These are phyloP conservation scores for Cichlasoma orientale DNA, from an alignment of 2,797 vertebrate species.

Conservation along the genomic window DNA sequence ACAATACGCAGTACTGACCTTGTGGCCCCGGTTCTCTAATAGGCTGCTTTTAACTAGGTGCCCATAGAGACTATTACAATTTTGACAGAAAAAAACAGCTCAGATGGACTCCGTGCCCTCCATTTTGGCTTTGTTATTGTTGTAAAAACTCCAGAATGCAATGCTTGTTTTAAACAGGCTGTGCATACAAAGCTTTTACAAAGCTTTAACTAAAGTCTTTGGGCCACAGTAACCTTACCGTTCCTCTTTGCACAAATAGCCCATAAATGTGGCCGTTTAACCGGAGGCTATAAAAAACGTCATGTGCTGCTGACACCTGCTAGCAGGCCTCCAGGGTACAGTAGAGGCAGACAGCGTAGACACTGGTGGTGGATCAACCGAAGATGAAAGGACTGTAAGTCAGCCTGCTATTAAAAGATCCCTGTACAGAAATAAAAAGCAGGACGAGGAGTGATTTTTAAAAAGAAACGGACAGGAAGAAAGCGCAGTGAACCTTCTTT, in stretches of 20 bases:
- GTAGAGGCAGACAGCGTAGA: conserved; percentile 7
- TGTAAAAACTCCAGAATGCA: conserved; percentile 15
- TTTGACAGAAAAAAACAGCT: conserved; percentile 22
- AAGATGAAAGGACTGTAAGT: conserved; percentile 50
- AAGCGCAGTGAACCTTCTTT: conserved; percentile 1
- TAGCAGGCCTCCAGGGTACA: conserved; percentile 7
- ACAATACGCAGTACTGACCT: conserved; percentile 6
- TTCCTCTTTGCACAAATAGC: conserved; percentile 35
- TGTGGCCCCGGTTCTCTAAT: conserved; percentile 21
- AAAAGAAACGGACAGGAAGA: conserved; percentile 37
- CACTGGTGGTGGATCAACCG: conserved; percentile 26
- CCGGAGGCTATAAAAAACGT: conserved; percentile 41
- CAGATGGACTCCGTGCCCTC: not conserved
- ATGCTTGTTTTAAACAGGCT: not conserved
- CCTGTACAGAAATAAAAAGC: conserved; percentile 31
- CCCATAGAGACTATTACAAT: not conserved
- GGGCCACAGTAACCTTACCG: not conserved
- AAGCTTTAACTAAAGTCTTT: conserved; percentile 19
- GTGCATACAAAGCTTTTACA: not conserved
- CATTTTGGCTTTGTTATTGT: conserved; percentile 8
- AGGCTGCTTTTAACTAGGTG: conserved; percentile 31
- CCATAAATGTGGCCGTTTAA: conserved; percentile 40
- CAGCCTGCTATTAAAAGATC: conserved; percentile 36
- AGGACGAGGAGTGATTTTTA: not conserved
- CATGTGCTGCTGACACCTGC: conserved; percentile 58